Evolutionary conservation across 1,140 invertebrate species (phyloP).

Genomic region (Atta colombica): DNA sequence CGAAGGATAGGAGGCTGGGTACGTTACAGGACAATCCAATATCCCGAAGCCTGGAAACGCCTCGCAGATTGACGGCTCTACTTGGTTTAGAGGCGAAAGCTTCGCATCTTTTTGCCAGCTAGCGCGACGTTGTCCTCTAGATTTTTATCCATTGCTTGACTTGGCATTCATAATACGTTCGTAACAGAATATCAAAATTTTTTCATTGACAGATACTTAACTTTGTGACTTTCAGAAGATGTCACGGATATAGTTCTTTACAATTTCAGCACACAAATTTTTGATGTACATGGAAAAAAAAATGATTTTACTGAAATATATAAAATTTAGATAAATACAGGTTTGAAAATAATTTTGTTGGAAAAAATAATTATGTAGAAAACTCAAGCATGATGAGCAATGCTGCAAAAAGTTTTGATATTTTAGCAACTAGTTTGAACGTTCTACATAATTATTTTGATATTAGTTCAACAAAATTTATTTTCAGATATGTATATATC

Average conservation of each 20-base stretch:
- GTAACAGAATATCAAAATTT: not conserved
- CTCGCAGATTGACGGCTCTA: slow-evolving; percentile 66
- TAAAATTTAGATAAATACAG: too few species aligned
- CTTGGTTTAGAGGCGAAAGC: slow-evolving; percentile 52
- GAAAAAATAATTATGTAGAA: too few species aligned
- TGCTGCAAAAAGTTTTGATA: too few species aligned
- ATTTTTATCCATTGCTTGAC: slow-evolving; percentile 36
- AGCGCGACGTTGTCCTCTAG: slow-evolving; percentile 61
- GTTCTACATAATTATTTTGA: too few species aligned
- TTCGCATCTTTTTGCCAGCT: slow-evolving; percentile 53
- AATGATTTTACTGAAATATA: too few species aligned
- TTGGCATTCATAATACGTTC: slow-evolving; percentile 13
- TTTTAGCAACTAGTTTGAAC: too few species aligned
- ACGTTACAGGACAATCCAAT: slow-evolving; percentile 79
- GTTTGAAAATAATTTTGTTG: too few species aligned
- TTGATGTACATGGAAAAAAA: too few species aligned
- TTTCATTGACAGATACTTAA: not conserved
- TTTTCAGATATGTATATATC: too few species aligned
- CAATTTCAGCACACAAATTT: too few species aligned
- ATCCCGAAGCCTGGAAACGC: slow-evolving; percentile 68
- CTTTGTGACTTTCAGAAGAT: not conserved
- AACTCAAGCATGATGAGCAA: too few species aligned
- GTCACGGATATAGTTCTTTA: not conserved
- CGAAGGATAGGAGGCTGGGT: slow-evolving; percentile 63
- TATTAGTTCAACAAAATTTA: too few species aligned